A percentile compares a stretch with the other conserved stretches of the same genome.
Conservation (phyloP, 2,113 vertebrate species). For the Ceyx cyanopectus region DNA sequence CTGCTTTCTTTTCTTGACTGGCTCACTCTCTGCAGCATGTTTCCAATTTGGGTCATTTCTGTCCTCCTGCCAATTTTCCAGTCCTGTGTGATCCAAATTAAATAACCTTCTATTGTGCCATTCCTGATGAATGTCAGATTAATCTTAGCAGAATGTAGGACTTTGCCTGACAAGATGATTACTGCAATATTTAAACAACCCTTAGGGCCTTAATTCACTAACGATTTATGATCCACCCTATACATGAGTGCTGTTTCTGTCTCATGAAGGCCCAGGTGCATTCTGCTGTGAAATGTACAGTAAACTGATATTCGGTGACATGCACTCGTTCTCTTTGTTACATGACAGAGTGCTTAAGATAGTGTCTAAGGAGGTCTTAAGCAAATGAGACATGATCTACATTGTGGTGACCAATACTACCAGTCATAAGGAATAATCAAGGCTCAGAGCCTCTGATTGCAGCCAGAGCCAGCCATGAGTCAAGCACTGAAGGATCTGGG, state of each 20-base stretch:
- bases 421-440: rapidly evolving
- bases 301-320: neutral
- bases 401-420: neutral
- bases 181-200: slow-evolving; percentile 72
- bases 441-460: neutral
- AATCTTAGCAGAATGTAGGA: slow-evolving; percentile 63
- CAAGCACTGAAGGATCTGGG: neutral
- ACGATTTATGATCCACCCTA: slow-evolving; percentile 39
- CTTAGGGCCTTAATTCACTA: slow-evolving; percentile 52
- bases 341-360: neutral
- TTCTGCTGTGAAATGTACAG: neutral
- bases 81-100: slow-evolving; percentile 70
- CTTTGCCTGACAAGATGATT: slow-evolving; percentile 70
- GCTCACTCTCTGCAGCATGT: slow-evolving; percentile 24
- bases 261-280: slow-evolving; percentile 8
- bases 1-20: slow-evolving; percentile 35
- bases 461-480: neutral
- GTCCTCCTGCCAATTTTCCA: slow-evolving; percentile 71
- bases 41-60: slow-evolving; percentile 69
- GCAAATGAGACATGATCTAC: neutral
- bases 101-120: slow-evolving; percentile 74
- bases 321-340: neutral
- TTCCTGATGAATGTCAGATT: slow-evolving; percentile 68
- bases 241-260: neutral
- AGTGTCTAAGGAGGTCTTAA: neutral